Evolutionary conservation across 2,888 invertebrate genomes (phyloP).

Genomic region (Xestoiulus laeticollis): DNA sequence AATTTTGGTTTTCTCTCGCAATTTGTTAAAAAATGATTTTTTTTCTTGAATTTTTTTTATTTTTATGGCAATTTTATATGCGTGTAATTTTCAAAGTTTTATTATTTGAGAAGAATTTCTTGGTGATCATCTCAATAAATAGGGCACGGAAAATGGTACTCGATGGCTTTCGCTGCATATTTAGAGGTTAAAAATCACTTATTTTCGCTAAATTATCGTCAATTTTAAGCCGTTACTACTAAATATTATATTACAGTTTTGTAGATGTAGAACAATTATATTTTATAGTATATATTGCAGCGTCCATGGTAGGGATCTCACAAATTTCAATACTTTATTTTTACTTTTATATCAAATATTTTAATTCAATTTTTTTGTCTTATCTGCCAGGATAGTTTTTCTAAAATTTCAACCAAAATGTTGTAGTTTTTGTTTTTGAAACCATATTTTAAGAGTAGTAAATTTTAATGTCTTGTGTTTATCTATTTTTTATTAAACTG

Average conservation of each 20-base stretch:
- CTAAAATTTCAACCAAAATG: no score
- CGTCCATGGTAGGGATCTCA: neutral
- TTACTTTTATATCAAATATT: no score
- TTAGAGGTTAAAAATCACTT: neutral
- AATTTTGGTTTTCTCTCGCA: slow-evolving; percentile 12
- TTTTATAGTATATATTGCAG: no score
- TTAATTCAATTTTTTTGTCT: no score
- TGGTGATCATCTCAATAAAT: slow-evolving; percentile 16
- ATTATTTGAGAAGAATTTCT: slow-evolving; percentile 16
- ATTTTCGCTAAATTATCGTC: neutral
- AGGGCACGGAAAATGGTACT: slow-evolving; percentile 37
- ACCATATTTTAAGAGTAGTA: no score
- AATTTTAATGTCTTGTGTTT: no score
- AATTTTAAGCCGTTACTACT: neutral
- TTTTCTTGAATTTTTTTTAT: neutral
- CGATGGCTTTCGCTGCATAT: neutral
- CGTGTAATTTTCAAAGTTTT: neutral
- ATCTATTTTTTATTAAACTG: no score
- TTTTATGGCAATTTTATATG: slow-evolving; percentile 14
- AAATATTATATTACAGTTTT: neutral
- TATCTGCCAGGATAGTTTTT: no score
- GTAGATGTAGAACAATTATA: neutral
- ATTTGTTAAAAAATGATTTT: neutral
- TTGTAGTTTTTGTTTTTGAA: no score
- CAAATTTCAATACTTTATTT: no score